Evolutionary conservation across 2,113 vertebrate species (phyloP).

Genomic region (Corythornis vintsioides): DNA sequence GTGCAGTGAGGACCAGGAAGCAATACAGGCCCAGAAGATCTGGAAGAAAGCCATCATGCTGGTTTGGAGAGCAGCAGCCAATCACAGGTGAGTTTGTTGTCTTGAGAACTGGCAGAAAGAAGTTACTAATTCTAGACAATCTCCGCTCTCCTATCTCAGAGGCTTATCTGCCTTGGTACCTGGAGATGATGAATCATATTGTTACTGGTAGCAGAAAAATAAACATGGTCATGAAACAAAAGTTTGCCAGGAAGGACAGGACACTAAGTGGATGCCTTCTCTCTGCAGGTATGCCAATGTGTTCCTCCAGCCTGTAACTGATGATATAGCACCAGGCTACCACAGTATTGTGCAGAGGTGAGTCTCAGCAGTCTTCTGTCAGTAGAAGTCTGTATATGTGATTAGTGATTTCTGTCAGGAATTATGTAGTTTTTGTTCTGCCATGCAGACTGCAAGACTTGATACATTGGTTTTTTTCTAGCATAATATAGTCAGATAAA

Average conservation of each 20-base stretch:
- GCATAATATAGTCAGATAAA: not conserved
- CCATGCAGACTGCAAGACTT: not conserved
- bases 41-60: constrained; percentile 99
- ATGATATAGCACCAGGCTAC: constrained; percentile 98
- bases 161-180: not conserved
- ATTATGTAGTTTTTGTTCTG: not conserved
- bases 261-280: not conserved
- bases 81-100: constrained; percentile 87
- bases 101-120: constrained; percentile 3
- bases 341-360: constrained; percentile 99
- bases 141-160: not conserved
- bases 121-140: constrained; percentile 15
- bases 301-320: constrained; percentile 96
- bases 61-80: constrained; percentile 98
- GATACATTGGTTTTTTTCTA: not conserved
- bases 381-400: not conserved
- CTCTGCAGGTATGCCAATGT: constrained; percentile 93
- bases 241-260: not conserved
- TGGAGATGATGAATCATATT: not conserved
- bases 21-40: constrained; percentile 98
- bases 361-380: not conserved
- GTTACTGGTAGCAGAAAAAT: not conserved
- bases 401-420: not conserved
- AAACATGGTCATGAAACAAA: not conserved
- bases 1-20: constrained; percentile 98